Evolutionary conservation across 2,797 vertebrate species (phyloP).

Genomic region (Xyrichtys novacula): DNA sequence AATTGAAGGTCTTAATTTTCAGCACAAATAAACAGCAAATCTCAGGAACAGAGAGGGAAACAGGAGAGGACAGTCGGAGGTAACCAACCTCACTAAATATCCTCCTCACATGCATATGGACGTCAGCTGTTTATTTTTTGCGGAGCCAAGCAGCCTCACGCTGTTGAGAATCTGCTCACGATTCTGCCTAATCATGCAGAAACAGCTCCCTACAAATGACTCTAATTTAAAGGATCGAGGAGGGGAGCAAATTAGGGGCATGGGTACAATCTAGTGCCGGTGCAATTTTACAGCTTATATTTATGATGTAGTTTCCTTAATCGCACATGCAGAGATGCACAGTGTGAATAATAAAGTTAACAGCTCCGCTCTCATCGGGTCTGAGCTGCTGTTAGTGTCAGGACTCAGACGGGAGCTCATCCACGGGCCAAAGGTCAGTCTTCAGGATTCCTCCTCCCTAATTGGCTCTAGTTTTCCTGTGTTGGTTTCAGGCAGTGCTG

Average conservation of each 20-base stretch:
- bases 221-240: conserved; percentile 5
- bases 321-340: not conserved
- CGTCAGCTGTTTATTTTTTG: conserved; percentile 42
- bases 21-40: not conserved
- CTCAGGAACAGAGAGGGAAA: not conserved
- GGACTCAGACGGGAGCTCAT: conserved; percentile 13
- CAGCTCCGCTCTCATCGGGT: not conserved
- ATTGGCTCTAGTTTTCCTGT: conserved; percentile 49
- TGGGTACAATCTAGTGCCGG: not conserved
- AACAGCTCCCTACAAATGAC: conserved; percentile 31
- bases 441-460: conserved; percentile 50
- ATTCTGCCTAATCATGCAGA: conserved; percentile 42
- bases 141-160: conserved; percentile 4
- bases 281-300: conserved; percentile 1
- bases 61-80: conserved; percentile 17
- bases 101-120: conserved; percentile 21
- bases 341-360: conserved; percentile 16
- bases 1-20: not conserved
- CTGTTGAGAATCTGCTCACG: conserved; percentile 46
- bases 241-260: conserved; percentile 13
- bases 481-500: conserved; percentile 59
- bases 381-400: conserved; percentile 7
- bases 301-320: conserved; percentile 9
- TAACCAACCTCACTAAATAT: conserved; percentile 36
- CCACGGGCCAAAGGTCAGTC: conserved; percentile 65